Evolutionary conservation across 2,888 invertebrate species (phyloP).

Genomic region (Hirtodrosophila histrioides): DNA sequence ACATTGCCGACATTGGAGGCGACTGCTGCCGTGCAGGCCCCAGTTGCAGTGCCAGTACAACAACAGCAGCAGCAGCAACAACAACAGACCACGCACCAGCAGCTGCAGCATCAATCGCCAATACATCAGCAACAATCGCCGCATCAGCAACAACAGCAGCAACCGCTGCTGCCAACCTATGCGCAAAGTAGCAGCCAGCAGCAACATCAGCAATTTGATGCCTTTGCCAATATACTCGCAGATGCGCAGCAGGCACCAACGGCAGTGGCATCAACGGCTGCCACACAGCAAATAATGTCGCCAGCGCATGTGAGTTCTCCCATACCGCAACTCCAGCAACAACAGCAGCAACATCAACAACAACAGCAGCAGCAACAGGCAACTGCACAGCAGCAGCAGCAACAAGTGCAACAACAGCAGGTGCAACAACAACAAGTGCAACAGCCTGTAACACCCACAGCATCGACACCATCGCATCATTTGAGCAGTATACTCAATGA

Average conservation of each 20-base stretch:
- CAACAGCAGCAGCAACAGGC: conserved; percentile 59
- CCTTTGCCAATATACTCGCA: conserved; percentile 70
- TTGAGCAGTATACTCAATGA: conserved; percentile 81
- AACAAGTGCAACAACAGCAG: conserved; percentile 50
- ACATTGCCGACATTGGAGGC: conserved; percentile 39
- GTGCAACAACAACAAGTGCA: conserved; percentile 61
- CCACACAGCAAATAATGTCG: conserved; percentile 54
- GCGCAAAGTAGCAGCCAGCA: conserved; percentile 68
- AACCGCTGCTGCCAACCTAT: conserved; percentile 36
- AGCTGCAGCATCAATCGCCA: conserved; percentile 44
- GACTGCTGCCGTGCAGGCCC: conserved; percentile 45
- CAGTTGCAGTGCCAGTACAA: conserved; percentile 34
- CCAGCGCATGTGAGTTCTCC: conserved; percentile 65
- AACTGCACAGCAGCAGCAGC: conserved; percentile 56
- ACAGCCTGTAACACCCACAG: conserved; percentile 66
- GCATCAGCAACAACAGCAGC: conserved; percentile 65
- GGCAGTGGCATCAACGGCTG: conserved; percentile 36
- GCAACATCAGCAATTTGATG: conserved; percentile 70
- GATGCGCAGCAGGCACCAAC: conserved; percentile 48
- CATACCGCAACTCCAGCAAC: conserved; percentile 62
- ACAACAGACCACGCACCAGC: conserved; percentile 47
- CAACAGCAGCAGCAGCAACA: conserved; percentile 45
- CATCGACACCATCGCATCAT: conserved; percentile 75
- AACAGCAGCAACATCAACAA: conserved; percentile 58
- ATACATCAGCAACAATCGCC: conserved; percentile 78